A percentile compares a stretch with the other conserved stretches of the same genome.
Conservation (phyloP, 2,888 invertebrate species). For the Euspilapteryx auroguttella region DNA sequence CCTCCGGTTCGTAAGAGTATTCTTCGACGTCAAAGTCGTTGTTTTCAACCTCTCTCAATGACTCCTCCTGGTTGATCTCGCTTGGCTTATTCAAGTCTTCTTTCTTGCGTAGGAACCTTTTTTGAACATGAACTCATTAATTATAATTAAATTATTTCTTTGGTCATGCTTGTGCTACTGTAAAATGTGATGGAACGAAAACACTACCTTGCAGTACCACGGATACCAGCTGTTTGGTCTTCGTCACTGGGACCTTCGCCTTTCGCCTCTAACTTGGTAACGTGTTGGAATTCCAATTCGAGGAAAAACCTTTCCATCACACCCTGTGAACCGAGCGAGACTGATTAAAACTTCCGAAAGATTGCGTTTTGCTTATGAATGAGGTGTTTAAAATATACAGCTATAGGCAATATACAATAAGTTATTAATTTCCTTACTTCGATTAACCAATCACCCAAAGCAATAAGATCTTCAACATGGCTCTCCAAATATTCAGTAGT, state of each 20-base stretch:
- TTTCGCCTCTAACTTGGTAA: conserved; percentile 13
- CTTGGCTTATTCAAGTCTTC: conserved; percentile 30
- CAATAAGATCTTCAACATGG: conserved; percentile 32
- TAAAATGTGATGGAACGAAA: too few species aligned
- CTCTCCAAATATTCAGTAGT: conserved; percentile 26
- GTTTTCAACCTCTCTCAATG: conserved; percentile 14
- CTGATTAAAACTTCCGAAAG: too few species aligned
- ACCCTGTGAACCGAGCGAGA: conserved; percentile 11
- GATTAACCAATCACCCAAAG: conserved; percentile 20
- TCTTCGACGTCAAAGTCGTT: conserved; percentile 32
- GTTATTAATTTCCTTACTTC: too few species aligned
- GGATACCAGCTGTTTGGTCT: too few species aligned
- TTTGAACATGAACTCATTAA: too few species aligned
- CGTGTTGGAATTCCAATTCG: conserved; percentile 16
- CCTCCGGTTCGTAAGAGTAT: conserved; percentile 22
- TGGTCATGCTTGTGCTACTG: too few species aligned
- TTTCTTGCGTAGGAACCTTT: conserved; percentile 29
- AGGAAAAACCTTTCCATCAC: conserved; percentile 22
- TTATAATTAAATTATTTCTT: background rate
- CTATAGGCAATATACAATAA: too few species aligned
- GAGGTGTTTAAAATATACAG: too few species aligned
- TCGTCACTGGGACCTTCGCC: conserved; percentile 7
- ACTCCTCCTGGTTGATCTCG: too few species aligned
- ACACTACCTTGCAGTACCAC: too few species aligned
- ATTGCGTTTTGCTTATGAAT: too few species aligned